Base-by-base conservation (phyloP, 2,797 vertebrate species). In the Selene dorsalis region DNA sequence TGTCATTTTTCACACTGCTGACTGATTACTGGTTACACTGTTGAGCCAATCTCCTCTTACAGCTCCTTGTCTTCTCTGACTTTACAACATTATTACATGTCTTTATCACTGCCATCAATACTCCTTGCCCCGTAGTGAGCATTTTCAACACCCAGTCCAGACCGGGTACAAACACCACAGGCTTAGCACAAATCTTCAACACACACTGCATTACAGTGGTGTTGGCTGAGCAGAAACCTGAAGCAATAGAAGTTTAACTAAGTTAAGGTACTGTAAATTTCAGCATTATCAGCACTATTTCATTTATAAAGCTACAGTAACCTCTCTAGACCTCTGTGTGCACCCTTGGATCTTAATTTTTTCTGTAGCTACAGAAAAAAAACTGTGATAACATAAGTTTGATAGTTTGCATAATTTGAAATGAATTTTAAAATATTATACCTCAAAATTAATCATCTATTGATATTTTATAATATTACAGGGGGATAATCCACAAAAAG, bases 311-410 rank as follows among this genome's bases (percentile, higher is more conserved):
- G 91, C 69, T 86, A 88, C 81, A 89, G 80, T 91, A 91, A 92
- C 93, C 89, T 92, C 87, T 93, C 90, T 81, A 87, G 89, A 94
- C 87, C 75, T 88, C 90, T 92, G 12, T 39, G 30, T 58, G 50
- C 30, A 87, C 84, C 73, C 60, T 87, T 69, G 90, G 83, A 88
- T 89, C 47, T 41, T 64, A 35, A 92, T 94, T 48, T 91, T 92
- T 90, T 95, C 85, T 48, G 48, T 39, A 53, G 35, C 74, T 91
- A 91, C 90, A 87, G 89, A 82, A 88, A 91, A 84, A 84, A 93
- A 92, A 94, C 93, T 87, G 90, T 93, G 94, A 94, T 71, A 94
- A 92, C 93, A 93, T 88, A 94, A 94, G 94, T 96, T 95, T 93
- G 95, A 95, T 95, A 94, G 94, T 93, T 92, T 92, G 91, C 91